phyloP scores from a whole-genome alignment of 2,797 vertebrate genomes.

The Amblyraja radiata region DNA sequence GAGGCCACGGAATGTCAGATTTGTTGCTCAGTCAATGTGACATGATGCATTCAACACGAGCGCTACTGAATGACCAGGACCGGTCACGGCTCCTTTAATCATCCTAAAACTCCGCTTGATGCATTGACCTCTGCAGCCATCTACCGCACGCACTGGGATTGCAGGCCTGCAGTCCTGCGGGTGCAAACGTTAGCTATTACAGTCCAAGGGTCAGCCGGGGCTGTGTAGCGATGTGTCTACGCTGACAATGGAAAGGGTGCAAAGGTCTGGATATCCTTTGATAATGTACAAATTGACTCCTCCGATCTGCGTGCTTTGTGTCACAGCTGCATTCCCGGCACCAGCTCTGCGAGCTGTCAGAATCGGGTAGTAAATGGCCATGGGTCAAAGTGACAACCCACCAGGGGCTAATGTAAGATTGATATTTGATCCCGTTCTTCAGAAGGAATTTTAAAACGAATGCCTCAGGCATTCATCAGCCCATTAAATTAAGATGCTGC shows the following conservation, averaged over 20 bases:
- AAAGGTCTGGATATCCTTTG: constrained; percentile 53
- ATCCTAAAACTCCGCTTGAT: constrained; percentile 26
- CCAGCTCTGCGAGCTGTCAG: constrained; percentile 63
- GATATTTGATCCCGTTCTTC: constrained; percentile 63
- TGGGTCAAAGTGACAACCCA: constrained; percentile 58
- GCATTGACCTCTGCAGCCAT: constrained; percentile 26
- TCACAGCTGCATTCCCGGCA: constrained; percentile 55
- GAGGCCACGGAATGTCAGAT: constrained; percentile 53
- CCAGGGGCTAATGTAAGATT: constrained; percentile 65
- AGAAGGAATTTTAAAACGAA: constrained; percentile 59
- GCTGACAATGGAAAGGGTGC: constrained; percentile 53
- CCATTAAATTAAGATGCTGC: constrained; percentile 64
- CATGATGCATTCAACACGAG: constrained; percentile 53
- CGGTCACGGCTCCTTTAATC: background rate
- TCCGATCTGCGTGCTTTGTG: constrained; percentile 50
- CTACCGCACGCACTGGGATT: constrained; percentile 15
- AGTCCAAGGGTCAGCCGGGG: constrained; percentile 6
- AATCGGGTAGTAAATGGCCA: constrained; percentile 58
- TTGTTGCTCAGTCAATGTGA: constrained; percentile 56
- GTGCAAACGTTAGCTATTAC: constrained; percentile 18
- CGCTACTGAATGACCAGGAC: constrained; percentile 41
- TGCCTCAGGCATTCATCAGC: constrained; percentile 64
- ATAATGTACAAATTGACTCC: constrained; percentile 56
- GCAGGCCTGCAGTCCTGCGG: constrained; percentile 9
- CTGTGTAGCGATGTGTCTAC: constrained; percentile 50